Conservation (phyloP, 2,113 vertebrate genomes). For the Syngnathus typhle region DNA sequence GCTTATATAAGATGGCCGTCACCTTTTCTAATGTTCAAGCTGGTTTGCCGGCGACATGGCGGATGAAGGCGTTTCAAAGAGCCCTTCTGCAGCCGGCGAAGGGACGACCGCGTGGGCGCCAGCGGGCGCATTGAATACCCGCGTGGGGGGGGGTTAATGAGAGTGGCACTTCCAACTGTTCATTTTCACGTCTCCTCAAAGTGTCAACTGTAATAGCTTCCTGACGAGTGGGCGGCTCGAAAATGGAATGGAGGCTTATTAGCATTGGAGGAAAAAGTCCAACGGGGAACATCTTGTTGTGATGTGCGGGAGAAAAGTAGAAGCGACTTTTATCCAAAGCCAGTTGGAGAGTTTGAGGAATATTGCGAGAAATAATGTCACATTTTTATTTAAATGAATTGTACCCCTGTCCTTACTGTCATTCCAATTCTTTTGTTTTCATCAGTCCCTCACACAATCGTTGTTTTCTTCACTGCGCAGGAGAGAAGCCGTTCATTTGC, state of each 20-base stretch:
- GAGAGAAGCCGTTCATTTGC: slow-evolving; percentile 98
- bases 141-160: slow-evolving; percentile 65
- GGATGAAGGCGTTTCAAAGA: slow-evolving; percentile 39
- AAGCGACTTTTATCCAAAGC: background rate
- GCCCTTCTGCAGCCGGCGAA: slow-evolving; percentile 54
- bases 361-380: background rate
- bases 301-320: background rate
- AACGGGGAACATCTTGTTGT: background rate
- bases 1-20: slow-evolving; percentile 25
- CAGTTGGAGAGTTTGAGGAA: background rate
- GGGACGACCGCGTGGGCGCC: slow-evolving; percentile 59
- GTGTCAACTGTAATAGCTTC: slow-evolving; percentile 63
- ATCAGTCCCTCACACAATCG: background rate
- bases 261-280: slow-evolving; percentile 11
- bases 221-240: slow-evolving; percentile 60
- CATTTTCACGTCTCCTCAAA: slow-evolving; percentile 57
- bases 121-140: slow-evolving; percentile 53
- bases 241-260: slow-evolving; percentile 51
- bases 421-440: background rate
- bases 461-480: slow-evolving; percentile 54
- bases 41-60: slow-evolving; percentile 27
- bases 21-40: slow-evolving; percentile 39
- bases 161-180: slow-evolving; percentile 49
- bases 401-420: background rate
- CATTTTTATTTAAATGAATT: background rate